These are phyloP conservation scores for Limenitis camilla DNA, from an alignment of 2,888 invertebrate species.

Conservation along the genomic window DNA sequence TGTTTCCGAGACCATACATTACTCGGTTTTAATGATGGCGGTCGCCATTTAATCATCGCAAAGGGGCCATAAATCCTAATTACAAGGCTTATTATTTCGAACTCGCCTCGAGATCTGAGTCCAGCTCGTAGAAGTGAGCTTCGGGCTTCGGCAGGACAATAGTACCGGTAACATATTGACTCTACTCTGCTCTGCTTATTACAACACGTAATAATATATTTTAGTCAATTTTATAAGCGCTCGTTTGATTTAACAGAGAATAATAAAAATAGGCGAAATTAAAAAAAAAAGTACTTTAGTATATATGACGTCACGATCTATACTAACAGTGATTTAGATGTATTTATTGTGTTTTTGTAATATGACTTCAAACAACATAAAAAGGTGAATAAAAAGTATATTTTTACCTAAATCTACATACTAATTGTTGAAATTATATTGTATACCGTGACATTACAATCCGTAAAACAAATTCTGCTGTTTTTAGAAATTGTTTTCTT, in stretches of 20 bases:
- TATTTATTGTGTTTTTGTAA: too few relatives aligned
- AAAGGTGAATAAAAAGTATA: too few relatives aligned
- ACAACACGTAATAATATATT: conserved; percentile 9
- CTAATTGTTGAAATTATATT: too few relatives aligned
- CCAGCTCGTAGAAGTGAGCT: conserved; percentile 14
- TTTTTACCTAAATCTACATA: too few relatives aligned
- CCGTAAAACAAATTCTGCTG: too few relatives aligned
- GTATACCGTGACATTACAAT: too few relatives aligned
- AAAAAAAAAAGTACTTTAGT: too few relatives aligned
- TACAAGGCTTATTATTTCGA: conserved; percentile 67
- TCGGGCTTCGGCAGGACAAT: conserved; percentile 48
- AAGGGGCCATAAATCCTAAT: conserved; percentile 65
- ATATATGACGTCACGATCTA: too few relatives aligned
- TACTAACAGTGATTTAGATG: too few relatives aligned
- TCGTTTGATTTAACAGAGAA: background rate
- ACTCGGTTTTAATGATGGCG: conserved; percentile 46
- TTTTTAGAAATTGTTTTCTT: too few relatives aligned
- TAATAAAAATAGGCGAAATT: background rate
- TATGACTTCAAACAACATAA: too few relatives aligned
- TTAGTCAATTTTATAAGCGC: background rate
- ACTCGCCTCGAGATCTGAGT: conserved; percentile 45
- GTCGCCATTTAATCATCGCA: conserved; percentile 57
- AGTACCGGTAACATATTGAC: conserved; percentile 42
- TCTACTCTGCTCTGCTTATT: conserved; percentile 20
- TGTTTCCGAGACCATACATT: conserved; percentile 42